A percentile compares a stretch with the other conserved stretches of the same genome.
Evolutionary conservation across 2,113 vertebrate genomes (phyloP).

Genomic region (Neolamprologus sp.): DNA sequence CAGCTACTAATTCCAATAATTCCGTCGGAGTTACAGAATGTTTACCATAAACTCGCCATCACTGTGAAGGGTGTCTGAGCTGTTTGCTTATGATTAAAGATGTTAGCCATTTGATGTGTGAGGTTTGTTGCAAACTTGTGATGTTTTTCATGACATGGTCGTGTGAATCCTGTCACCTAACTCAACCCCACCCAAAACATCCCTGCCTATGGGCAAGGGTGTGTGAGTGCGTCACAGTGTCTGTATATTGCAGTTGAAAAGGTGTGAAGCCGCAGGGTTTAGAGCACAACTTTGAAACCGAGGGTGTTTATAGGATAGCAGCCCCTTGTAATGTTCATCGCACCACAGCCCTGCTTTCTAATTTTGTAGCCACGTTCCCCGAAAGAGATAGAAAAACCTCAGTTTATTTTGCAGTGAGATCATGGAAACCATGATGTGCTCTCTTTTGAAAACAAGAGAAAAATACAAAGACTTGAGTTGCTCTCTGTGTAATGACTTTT

Average conservation of each 20-base stretch:
- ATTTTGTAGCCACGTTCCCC: neutral
- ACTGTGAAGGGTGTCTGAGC: neutral
- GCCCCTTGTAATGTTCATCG: neutral
- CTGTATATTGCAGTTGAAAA: neutral
- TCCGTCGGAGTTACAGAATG: accelerated
- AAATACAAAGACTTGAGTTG: neutral
- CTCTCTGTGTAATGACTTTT: neutral
- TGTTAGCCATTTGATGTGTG: neutral
- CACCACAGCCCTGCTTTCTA: neutral
- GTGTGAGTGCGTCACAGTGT: neutral
- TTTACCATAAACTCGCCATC: neutral
- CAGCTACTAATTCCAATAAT: neutral
- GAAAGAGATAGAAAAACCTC: neutral
- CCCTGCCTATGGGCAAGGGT: neutral
- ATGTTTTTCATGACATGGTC: neutral
- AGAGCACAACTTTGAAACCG: neutral
- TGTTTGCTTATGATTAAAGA: neutral
- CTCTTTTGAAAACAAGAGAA: neutral
- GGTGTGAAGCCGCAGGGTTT: constrained; percentile 58
- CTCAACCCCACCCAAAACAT: constrained; percentile 37
- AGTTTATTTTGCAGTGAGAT: neutral
- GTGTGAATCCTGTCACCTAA: constrained; percentile 38
- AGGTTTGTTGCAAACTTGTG: neutral
- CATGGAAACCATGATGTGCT: neutral
- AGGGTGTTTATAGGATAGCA: neutral